Conservation (phyloP, 2,797 vertebrate species). For the Anguilla anguilla region DNA sequence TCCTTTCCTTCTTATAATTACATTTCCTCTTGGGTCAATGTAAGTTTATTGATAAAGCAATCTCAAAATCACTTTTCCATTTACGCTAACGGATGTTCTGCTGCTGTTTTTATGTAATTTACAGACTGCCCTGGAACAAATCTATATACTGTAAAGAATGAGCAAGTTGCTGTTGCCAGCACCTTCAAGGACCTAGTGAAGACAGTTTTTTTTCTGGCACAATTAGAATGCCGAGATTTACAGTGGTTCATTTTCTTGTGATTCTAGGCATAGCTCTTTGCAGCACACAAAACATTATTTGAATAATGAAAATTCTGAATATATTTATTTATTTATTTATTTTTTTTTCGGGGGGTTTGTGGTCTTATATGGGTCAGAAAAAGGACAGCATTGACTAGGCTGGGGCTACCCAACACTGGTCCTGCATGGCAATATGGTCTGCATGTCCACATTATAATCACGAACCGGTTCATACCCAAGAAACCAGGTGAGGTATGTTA, state of each 20-base stretch:
- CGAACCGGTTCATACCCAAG: no score
- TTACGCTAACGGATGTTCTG: neutral
- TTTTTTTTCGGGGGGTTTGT: neutral
- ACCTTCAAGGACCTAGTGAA: neutral
- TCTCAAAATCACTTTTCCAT: neutral
- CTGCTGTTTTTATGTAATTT: neutral
- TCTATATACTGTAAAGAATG: neutral
- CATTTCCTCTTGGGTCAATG: neutral
- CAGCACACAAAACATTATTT: neutral
- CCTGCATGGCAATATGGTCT: neutral
- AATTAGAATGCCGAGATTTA: neutral
- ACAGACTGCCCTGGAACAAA: neutral
- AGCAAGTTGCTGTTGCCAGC: neutral
- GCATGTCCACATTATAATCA: neutral
- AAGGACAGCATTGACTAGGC: neutral
- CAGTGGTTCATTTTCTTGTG: neutral
- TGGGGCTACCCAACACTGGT: neutral
- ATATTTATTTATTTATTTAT: neutral
- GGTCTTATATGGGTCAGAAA: neutral
- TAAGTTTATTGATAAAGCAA: neutral
- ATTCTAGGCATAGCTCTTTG: neutral
- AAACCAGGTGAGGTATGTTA: no score
- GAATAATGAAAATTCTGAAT: neutral
- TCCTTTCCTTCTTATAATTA: slow-evolving; percentile 5
- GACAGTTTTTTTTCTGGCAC: neutral